Base-by-base conservation (phyloP, 2,888 invertebrate species). In the Brachyopa scutellaris region DNA sequence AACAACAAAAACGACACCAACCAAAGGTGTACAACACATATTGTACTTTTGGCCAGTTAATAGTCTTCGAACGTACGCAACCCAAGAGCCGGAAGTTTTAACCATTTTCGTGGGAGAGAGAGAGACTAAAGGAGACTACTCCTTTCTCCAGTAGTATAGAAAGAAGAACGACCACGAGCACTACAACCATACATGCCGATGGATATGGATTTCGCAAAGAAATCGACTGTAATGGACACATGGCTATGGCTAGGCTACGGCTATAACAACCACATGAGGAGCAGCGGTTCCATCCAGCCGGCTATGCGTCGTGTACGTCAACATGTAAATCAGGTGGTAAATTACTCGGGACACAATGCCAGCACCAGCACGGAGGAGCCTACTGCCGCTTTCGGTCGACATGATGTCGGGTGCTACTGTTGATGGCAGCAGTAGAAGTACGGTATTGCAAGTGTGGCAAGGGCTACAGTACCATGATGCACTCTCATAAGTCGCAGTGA, bases 281-380 rank as follows among this genome's bases (percentile, higher is more conserved):
- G 45, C 2, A 29, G n/a, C 11, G 17, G 45, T 26, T 53, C 15
- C 33, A 59, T n/a, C 61, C 42, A 47, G 53, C 1, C n/a, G 26
- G 40, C 69, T 66, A 55, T 70, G 64, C 66, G 33, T 76, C 70
- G 76, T 82, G 77, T 77, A 82, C 66, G 82, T 82, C 77, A 82
- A 66, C 82, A 82, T 82, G 82, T 82, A 82, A 82, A 82, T 82
- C 82, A 82, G 77, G 82, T 82, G 82, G 82, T 82, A 82, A 82
- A 82, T 82, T 72, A 82, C 70, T 77, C 51, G 70, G 73, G 72
- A 77, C 82, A 77, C 82, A 82, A 72, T 72, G 70, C 53, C 66
- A n/a, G n/a, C n/a, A n/a, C n/a, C n/a, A n/a, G n/a, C n/a, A n/a
- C n/a, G n/a, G n/a, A 36, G 49, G 76, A 72, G 77, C 61, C 45